These are phyloP conservation scores for Hydractinia echinata DNA, from an alignment of 30 jellyfish, hydroid and myxozoan genomes.

Conservation along the genomic window DNA sequence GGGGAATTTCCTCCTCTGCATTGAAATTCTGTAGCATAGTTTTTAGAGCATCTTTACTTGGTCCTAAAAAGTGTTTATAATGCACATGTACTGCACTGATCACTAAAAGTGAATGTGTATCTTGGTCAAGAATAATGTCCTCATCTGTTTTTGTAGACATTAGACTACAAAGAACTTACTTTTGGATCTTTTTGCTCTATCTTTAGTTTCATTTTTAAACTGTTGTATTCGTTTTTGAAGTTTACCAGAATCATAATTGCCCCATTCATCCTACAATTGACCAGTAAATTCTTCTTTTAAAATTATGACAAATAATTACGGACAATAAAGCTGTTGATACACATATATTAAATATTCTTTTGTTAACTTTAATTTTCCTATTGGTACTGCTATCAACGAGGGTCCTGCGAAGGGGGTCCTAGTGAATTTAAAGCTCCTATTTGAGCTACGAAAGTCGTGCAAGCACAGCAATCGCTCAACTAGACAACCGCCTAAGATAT, in stretches of 20 bases:
- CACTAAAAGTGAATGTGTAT: background rate
- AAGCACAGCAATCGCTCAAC: too few species aligned
- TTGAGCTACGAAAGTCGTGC: too few species aligned
- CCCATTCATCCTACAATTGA: conserved; percentile 73
- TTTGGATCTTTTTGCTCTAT: conserved; percentile 71
- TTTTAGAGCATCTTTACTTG: conserved; percentile 75
- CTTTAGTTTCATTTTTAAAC: conserved; percentile 86
- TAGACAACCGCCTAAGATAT: too few species aligned
- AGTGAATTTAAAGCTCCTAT: too few species aligned
- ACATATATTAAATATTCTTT: too few species aligned
- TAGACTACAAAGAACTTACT: conserved; percentile 44
- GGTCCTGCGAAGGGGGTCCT: too few species aligned
- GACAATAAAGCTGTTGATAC: too few species aligned
- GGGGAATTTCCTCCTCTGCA: conserved; percentile 73
- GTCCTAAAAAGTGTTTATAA: conserved; percentile 49
- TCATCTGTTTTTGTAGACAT: background rate
- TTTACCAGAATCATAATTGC: conserved; percentile 77
- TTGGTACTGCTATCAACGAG: too few species aligned
- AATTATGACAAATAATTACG: background rate
- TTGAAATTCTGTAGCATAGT: conserved; percentile 83
- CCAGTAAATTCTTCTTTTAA: background rate
- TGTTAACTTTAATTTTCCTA: too few species aligned
- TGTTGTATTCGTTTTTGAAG: conserved; percentile 86
- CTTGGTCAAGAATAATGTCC: background rate
- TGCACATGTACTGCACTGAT: too few species aligned